Percentiles rank a stretch among this genome's conserved stretches.
These are phyloP conservation scores for Formicarius rufipectus DNA, from an alignment of 2,113 vertebrate species.

Conservation along the genomic window DNA sequence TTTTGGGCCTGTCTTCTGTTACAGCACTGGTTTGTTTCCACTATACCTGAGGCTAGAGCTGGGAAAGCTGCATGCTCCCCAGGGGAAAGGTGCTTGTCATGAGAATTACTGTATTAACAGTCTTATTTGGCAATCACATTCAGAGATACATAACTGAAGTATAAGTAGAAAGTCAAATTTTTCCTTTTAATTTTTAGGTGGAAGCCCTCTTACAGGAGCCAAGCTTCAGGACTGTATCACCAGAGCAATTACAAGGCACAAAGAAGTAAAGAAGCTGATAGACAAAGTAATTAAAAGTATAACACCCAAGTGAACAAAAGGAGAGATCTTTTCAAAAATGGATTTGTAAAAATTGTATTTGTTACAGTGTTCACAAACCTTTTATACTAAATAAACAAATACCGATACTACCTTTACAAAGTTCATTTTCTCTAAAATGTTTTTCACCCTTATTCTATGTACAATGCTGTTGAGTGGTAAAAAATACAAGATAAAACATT, in stretches of 20 bases:
- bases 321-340: constrained; percentile 44
- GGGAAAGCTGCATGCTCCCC: neutral
- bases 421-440: constrained; percentile 42
- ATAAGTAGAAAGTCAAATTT: neutral
- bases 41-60: neutral
- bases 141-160: neutral
- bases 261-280: constrained; percentile 87
- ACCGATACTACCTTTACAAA: constrained; percentile 71
- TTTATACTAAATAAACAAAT: constrained; percentile 80
- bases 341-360: constrained; percentile 80
- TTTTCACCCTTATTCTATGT: constrained; percentile 46
- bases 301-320: constrained; percentile 73
- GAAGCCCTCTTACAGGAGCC: constrained; percentile 86
- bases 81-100: neutral
- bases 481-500: constrained; percentile 63
- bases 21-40: neutral
- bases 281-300: constrained; percentile 85
- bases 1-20: neutral
- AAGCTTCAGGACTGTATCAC: constrained; percentile 93
- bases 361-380: constrained; percentile 70
- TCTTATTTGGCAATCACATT: neutral
- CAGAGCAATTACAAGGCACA: constrained; percentile 84
- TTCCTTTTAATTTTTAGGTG: constrained; percentile 77
- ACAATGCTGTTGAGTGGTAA: constrained; percentile 40
- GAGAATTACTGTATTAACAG: neutral